Conservation (phyloP, 2,797 vertebrate genomes). For the Thaleichthys pacificus region DNA sequence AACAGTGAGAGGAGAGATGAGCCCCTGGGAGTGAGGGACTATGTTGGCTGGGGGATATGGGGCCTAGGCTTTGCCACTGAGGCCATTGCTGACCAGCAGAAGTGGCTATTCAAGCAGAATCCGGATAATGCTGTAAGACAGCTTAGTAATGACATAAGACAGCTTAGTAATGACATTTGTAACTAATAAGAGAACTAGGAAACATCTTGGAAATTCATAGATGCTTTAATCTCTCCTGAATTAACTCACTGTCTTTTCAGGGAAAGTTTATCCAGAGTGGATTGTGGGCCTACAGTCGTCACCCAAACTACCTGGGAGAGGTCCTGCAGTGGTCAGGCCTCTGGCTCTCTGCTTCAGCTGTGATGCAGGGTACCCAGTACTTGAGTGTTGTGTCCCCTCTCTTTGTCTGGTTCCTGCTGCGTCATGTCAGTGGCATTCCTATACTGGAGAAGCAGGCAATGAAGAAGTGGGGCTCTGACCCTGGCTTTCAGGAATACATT, state of each 20-base stretch:
- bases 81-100: constrained; percentile 81
- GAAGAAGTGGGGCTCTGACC: constrained; percentile 76
- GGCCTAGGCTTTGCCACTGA: constrained; percentile 75
- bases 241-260: constrained; percentile 50
- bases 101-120: constrained; percentile 77
- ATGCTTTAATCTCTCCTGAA: neutral
- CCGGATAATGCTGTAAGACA: constrained; percentile 77
- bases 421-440: constrained; percentile 78
- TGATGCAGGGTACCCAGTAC: constrained; percentile 75
- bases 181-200: neutral
- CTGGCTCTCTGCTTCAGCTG: constrained; percentile 76
- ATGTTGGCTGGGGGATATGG: constrained; percentile 79
- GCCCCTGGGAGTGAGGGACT: constrained; percentile 75
- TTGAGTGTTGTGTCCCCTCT: constrained; percentile 72
- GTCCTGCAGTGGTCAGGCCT: constrained; percentile 84
- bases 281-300: constrained; percentile 80
- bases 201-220: neutral
- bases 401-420: constrained; percentile 80
- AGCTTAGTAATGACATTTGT: neutral
- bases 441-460: constrained; percentile 78
- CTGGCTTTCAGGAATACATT: constrained; percentile 71
- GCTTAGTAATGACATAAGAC: constrained; percentile 44
- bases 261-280: constrained; percentile 81
- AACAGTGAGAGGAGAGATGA: constrained; percentile 71
- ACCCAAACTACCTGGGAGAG: constrained; percentile 83